Percentiles rank a stretch among this genome's conserved stretches.
phyloP scores from a whole-genome alignment of 2,797 vertebrate genomes.

The Menidia menidia region DNA sequence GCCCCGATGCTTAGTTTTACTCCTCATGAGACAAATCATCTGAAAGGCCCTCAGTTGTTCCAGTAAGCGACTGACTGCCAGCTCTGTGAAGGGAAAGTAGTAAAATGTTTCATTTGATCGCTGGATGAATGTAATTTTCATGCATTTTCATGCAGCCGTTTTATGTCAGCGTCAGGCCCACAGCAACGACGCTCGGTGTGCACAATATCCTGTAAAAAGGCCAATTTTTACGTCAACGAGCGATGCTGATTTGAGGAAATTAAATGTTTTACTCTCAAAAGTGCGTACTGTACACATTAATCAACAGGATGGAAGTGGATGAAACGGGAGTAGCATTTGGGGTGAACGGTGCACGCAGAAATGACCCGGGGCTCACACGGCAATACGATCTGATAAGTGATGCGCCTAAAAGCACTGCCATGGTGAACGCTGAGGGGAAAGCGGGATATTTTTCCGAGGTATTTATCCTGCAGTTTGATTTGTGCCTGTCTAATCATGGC shows the following conservation, averaged over 20 bases:
- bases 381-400: slow-evolving; percentile 10
- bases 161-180: slow-evolving; percentile 37
- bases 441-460: slow-evolving; percentile 10
- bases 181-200: slow-evolving; percentile 49
- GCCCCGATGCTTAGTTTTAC: slow-evolving; percentile 42
- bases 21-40: slow-evolving; percentile 52
- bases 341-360: slow-evolving; percentile 27
- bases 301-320: slow-evolving; percentile 28
- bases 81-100: slow-evolving; percentile 49
- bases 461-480: slow-evolving; percentile 16
- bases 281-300: slow-evolving; percentile 15
- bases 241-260: slow-evolving; percentile 51
- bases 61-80: slow-evolving; percentile 47
- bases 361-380: slow-evolving; percentile 25
- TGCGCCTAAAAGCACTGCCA: slow-evolving; percentile 15
- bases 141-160: slow-evolving; percentile 38
- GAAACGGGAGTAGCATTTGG: slow-evolving; percentile 24
- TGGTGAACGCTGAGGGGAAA: background rate
- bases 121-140: slow-evolving; percentile 44
- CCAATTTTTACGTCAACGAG: slow-evolving; percentile 35
- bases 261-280: slow-evolving; percentile 53
- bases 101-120: slow-evolving; percentile 61
- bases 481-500: slow-evolving; percentile 17
- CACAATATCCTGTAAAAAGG: slow-evolving; percentile 52
- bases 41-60: slow-evolving; percentile 69